phyloP scores from a whole-genome alignment of 1,140 invertebrate species.

The Leptinotarsa texana region DNA sequence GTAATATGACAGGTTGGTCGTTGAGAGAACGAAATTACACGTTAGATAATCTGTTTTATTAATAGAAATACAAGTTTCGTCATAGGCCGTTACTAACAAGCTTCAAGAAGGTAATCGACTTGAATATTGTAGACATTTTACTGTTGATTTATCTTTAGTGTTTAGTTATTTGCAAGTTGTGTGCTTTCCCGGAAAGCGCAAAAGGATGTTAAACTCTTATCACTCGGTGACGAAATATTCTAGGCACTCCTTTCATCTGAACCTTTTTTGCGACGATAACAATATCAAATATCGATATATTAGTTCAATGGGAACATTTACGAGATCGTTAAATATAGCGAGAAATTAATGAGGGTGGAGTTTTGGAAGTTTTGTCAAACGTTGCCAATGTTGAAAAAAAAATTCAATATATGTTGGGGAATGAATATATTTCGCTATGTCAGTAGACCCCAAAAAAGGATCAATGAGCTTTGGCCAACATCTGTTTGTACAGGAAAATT shows the following conservation, averaged over 20 bases:
- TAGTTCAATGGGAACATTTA: neutral
- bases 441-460: too few species aligned
- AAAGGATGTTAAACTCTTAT: neutral
- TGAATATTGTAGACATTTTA: neutral
- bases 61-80: constrained; percentile 10
- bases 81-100: constrained; percentile 1
- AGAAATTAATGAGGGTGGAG: too few species aligned
- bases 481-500: too few species aligned
- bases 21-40: constrained; percentile 1
- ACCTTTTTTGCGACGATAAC: neutral
- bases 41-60: constrained; percentile 19
- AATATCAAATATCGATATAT: neutral
- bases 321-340: too few species aligned
- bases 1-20: constrained; percentile 20
- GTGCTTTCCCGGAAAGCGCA: neutral
- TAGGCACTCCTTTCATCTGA: neutral
- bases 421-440: too few species aligned
- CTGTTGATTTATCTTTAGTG: neutral
- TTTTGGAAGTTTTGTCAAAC: too few species aligned
- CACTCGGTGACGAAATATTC: neutral
- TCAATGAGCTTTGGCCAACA: too few species aligned
- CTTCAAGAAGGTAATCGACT: neutral
- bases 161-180: neutral
- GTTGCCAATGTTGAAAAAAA: too few species aligned
- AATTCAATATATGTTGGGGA: too few species aligned